Evolutionary conservation across 2,888 invertebrate genomes (phyloP).

Genomic region (Saturnia japonica): DNA sequence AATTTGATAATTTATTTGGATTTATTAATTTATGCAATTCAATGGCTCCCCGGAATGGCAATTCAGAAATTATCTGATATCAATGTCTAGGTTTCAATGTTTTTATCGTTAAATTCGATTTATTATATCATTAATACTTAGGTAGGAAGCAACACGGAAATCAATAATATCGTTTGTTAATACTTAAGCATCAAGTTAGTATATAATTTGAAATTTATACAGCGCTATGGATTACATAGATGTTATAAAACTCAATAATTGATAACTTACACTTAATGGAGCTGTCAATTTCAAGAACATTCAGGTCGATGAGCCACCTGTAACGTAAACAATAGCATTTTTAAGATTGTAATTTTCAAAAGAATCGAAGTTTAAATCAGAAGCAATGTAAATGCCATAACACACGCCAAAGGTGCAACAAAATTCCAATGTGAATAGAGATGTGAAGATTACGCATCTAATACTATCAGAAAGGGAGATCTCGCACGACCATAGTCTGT

Average conservation of each 20-base stretch:
- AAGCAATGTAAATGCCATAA: not conserved
- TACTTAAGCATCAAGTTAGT: not conserved
- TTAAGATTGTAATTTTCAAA: conserved; percentile 28
- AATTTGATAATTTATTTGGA: too few relatives aligned
- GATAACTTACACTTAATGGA: conserved; percentile 71
- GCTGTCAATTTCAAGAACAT: conserved; percentile 67
- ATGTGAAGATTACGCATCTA: conserved; percentile 65
- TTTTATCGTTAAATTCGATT: too few relatives aligned
- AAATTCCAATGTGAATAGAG: conserved; percentile 39
- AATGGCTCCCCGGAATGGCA: too few relatives aligned
- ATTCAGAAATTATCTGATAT: too few relatives aligned
- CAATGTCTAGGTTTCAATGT: too few relatives aligned
- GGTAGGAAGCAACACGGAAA: not conserved
- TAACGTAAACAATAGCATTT: conserved; percentile 53
- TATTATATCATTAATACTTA: too few relatives aligned
- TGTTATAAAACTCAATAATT: not conserved
- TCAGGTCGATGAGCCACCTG: conserved; percentile 72
- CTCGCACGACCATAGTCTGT: conserved; percentile 60
- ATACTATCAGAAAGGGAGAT: conserved; percentile 58
- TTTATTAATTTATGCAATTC: too few relatives aligned
- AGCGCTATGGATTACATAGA: not conserved
- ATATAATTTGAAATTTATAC: not conserved
- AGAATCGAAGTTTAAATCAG: not conserved
- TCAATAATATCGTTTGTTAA: not conserved
- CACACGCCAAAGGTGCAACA: conserved; percentile 7